A percentile compares a stretch with the other conserved stretches of the same genome.
phyloP scores from a whole-genome alignment of 2,888 invertebrate species.

The Abrostola tripartita region DNA sequence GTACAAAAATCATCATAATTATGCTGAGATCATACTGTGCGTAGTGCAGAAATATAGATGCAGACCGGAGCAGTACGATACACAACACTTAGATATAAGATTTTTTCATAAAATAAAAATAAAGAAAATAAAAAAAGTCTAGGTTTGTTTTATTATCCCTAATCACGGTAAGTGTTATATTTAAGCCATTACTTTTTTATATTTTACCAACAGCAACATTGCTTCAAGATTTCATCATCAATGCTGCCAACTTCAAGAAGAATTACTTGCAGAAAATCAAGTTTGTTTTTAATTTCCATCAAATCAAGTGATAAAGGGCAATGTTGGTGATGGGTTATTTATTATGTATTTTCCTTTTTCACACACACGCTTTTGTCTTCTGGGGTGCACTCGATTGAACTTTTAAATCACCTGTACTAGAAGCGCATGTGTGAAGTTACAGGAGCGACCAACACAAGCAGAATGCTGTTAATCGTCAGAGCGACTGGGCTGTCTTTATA shows the following conservation, averaged over 20 bases:
- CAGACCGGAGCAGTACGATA: too few species aligned
- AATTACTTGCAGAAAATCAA: too few species aligned
- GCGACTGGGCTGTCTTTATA: too few species aligned
- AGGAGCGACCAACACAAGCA: not conserved
- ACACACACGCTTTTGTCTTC: not conserved
- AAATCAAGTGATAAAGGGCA: too few species aligned
- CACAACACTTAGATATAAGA: too few species aligned
- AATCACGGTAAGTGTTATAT: not conserved
- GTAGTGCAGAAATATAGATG: not conserved
- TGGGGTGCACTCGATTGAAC: not conserved
- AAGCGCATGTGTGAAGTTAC: not conserved
- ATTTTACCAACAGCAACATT: not conserved
- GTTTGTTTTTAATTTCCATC: too few species aligned
- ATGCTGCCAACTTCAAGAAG: too few species aligned
- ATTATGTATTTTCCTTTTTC: not conserved
- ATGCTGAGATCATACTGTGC: not conserved
- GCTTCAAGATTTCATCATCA: too few species aligned
- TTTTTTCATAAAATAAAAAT: not conserved
- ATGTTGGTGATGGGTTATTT: not conserved
- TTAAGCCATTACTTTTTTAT: not conserved
- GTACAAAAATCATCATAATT: not conserved
- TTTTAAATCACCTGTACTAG: not conserved
- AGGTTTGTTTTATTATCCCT: slow-evolving; percentile 1
- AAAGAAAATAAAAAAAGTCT: not conserved
- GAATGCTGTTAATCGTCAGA: not conserved